These are phyloP conservation scores for Coreoperca whiteheadi DNA, from an alignment of 2,113 vertebrate species.

Conservation along the genomic window DNA sequence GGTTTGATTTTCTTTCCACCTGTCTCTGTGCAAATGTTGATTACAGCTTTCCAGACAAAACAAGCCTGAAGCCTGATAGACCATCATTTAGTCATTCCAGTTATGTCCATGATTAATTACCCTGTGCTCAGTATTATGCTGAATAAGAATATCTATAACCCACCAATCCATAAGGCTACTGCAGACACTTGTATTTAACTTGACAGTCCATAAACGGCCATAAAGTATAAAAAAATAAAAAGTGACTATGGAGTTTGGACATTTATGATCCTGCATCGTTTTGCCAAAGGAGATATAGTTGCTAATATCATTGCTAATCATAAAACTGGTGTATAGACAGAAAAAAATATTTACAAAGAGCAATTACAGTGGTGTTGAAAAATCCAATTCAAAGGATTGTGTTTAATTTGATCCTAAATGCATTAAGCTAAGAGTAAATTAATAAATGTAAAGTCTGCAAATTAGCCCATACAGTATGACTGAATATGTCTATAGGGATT, in stretches of 20 bases:
- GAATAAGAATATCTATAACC: slow-evolving; percentile 33
- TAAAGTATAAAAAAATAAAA: slow-evolving; percentile 28
- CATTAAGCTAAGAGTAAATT: neutral
- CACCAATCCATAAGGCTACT: slow-evolving; percentile 30
- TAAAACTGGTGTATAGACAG: neutral
- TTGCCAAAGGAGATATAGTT: slow-evolving; percentile 10
- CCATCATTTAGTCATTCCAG: slow-evolving; percentile 32
- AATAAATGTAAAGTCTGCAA: neutral
- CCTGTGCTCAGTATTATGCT: slow-evolving; percentile 32
- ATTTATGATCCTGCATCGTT: slow-evolving; percentile 26
- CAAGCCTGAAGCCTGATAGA: slow-evolving; percentile 32
- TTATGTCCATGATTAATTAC: slow-evolving; percentile 61
- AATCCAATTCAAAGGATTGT: neutral
- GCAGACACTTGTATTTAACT: slow-evolving; percentile 44
- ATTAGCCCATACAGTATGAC: neutral
- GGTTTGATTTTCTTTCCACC: slow-evolving; percentile 43
- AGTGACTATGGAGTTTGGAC: slow-evolving; percentile 3
- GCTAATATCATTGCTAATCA: slow-evolving; percentile 4
- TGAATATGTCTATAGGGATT: neutral
- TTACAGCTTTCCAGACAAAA: slow-evolving; percentile 52
- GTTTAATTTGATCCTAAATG: neutral
- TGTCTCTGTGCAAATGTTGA: slow-evolving; percentile 44
- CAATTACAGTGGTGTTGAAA: neutral
- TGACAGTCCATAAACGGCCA: slow-evolving; percentile 48
- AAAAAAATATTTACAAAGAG: neutral